Conservation (phyloP, 2,888 invertebrate species). For the Mythimna albipuncta region DNA sequence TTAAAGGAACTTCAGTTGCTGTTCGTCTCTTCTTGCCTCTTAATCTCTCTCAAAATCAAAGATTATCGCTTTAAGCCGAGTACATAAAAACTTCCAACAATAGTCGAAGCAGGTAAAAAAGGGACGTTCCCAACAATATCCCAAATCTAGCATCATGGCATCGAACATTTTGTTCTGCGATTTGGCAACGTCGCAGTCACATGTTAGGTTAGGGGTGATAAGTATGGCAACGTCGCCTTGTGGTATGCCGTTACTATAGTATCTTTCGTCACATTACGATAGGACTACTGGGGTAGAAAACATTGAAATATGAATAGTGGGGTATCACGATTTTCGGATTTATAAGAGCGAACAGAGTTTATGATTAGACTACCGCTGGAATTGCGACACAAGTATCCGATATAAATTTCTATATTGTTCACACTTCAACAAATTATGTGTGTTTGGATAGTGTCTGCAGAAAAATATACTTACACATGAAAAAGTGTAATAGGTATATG, state of each 20-base stretch:
- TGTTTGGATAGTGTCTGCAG: background rate
- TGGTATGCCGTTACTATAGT: constrained; percentile 41
- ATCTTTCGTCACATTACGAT: constrained; percentile 47
- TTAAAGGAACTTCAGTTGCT: background rate
- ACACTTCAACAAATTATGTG: background rate
- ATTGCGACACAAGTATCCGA: background rate
- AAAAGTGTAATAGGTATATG: too few species aligned
- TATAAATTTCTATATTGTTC: too few species aligned
- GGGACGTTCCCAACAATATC: constrained; percentile 68
- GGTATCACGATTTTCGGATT: background rate
- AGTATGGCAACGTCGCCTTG: constrained; percentile 77
- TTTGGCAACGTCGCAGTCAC: constrained; percentile 83
- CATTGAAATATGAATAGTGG: constrained; percentile 16
- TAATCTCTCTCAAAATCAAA: constrained; percentile 18
- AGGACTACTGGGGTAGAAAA: constrained; percentile 29
- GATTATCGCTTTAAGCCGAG: constrained; percentile 54
- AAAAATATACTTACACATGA: too few species aligned
- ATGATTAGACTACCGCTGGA: background rate
- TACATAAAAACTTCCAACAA: constrained; percentile 67
- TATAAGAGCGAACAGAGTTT: background rate
- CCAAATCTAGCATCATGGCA: constrained; percentile 71
- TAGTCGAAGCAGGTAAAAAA: constrained; percentile 80
- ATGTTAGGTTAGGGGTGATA: constrained; percentile 68
- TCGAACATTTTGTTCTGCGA: constrained; percentile 69
- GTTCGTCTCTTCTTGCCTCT: constrained; percentile 1